A percentile compares a stretch with the other conserved stretches of the same genome.
phyloP scores from a whole-genome alignment of 2,113 vertebrate genomes.

The Columbina picui region DNA sequence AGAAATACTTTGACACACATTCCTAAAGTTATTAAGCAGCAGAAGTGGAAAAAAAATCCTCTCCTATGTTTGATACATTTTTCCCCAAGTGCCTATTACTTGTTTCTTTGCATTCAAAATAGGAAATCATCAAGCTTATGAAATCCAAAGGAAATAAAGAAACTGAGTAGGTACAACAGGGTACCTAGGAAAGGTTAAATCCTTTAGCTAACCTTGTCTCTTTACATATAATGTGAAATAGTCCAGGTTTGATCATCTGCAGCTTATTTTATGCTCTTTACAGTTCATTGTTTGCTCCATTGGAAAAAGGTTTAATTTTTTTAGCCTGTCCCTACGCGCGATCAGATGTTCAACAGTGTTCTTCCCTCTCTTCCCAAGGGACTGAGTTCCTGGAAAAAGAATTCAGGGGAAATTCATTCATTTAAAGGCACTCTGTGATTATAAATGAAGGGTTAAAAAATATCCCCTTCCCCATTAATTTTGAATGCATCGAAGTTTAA shows the following conservation, averaged over 20 bases:
- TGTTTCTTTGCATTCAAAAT: conserved; percentile 33
- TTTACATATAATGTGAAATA: not conserved
- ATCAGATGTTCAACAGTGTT: not conserved
- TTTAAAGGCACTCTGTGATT: not conserved
- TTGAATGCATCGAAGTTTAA: not conserved
- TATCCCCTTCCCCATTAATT: not conserved
- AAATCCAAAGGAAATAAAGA: not conserved
- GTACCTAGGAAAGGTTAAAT: conserved; percentile 10
- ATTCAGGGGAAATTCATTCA: not conserved
- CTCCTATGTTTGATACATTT: not conserved
- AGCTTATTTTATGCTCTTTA: not conserved
- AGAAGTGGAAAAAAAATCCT: conserved; percentile 29
- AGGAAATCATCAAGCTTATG: conserved; percentile 26
- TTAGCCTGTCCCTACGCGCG: not conserved
- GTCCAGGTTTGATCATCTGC: conserved; percentile 14
- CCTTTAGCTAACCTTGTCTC: conserved; percentile 7
- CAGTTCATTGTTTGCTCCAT: not conserved
- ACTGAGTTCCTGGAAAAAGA: not conserved
- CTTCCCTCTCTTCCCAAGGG: not conserved
- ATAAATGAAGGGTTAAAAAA: not conserved
- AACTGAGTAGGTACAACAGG: not conserved
- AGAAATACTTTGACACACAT: conserved; percentile 15
- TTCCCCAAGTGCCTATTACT: conserved; percentile 35
- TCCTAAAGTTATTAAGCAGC: conserved; percentile 66
- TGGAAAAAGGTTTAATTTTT: not conserved